Conservation (phyloP, 2,113 vertebrate species). For the Pituophis catenifer region DNA sequence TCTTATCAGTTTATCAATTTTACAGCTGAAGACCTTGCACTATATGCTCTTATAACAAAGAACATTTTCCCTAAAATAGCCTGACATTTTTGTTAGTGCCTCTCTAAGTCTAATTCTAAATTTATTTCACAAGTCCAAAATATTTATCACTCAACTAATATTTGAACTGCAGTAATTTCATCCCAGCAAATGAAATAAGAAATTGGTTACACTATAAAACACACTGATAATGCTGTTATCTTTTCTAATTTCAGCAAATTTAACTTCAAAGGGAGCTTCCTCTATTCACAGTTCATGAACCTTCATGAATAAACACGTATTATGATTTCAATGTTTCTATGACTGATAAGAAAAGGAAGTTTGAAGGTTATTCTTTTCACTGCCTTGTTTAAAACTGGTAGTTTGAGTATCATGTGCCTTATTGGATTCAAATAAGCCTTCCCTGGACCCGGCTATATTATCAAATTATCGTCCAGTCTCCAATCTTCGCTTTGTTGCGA, state of each 20-base stretch:
- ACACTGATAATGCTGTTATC: conserved; percentile 66
- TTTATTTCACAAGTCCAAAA: conserved; percentile 41
- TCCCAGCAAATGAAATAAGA: conserved; percentile 54
- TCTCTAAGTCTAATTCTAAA: conserved; percentile 29
- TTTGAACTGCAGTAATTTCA: conserved; percentile 55
- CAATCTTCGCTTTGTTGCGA: no score
- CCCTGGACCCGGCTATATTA: no score
- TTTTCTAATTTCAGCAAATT: conserved; percentile 58
- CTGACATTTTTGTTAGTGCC: conserved; percentile 25
- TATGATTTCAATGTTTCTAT: conserved; percentile 60
- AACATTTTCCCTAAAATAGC: conserved; percentile 12
- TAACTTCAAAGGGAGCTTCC: conserved; percentile 55
- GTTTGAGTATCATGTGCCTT: conserved; percentile 41
- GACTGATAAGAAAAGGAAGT: conserved; percentile 68
- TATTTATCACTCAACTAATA: conserved; percentile 60
- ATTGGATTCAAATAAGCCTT: neutral
- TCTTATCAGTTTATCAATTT: neutral
- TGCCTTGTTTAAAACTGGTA: conserved; percentile 49
- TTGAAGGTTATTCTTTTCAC: conserved; percentile 65
- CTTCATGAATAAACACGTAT: conserved; percentile 58
- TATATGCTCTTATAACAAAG: neutral
- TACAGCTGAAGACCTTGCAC: neutral
- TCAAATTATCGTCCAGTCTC: no score
- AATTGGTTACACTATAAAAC: conserved; percentile 66
- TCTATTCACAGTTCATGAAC: conserved; percentile 65